Percentiles rank a stretch among this genome's conserved stretches.
Evolutionary conservation across 1,140 invertebrate species (phyloP).

Genomic region (Adoxophyes honmai): DNA sequence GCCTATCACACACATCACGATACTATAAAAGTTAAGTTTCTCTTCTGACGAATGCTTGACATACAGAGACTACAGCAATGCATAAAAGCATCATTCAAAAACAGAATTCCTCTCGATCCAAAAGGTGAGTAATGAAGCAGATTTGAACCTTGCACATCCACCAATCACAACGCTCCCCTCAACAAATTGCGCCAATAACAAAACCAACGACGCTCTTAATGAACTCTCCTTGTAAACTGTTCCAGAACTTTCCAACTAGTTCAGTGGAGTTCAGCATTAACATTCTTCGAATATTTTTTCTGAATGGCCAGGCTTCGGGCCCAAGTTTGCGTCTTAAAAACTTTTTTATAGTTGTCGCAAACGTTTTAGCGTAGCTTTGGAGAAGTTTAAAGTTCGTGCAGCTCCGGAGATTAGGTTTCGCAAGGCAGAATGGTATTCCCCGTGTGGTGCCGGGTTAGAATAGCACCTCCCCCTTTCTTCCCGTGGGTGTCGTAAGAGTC

Average conservation of each 20-base stretch:
- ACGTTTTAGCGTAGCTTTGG: background rate
- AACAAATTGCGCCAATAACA: slow-evolving; percentile 21
- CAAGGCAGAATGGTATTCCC: too few species aligned
- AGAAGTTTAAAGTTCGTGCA: background rate
- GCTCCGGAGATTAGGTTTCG: background rate
- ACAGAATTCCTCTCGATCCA: too few species aligned
- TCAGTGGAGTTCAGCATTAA: slow-evolving; percentile 46
- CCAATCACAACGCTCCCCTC: slow-evolving; percentile 10
- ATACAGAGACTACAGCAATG: too few species aligned
- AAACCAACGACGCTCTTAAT: slow-evolving; percentile 59
- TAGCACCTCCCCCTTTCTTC: too few species aligned
- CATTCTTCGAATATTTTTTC: slow-evolving; percentile 58
- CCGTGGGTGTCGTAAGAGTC: too few species aligned
- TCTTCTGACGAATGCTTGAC: too few species aligned
- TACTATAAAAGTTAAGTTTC: too few species aligned
- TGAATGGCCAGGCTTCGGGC: slow-evolving; percentile 32
- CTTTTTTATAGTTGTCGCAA: slow-evolving; percentile 22
- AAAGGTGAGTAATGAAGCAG: too few species aligned
- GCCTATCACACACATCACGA: too few species aligned
- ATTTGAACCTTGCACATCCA: too few species aligned
- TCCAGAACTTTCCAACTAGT: slow-evolving; percentile 57
- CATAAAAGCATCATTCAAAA: too few species aligned
- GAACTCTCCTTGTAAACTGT: slow-evolving; percentile 63
- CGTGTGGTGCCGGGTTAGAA: too few species aligned
- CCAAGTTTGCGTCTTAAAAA: slow-evolving; percentile 27